Evolutionary conservation across 2,113 vertebrate species (phyloP).

Genomic region (Capricornis sumatraensis): DNA sequence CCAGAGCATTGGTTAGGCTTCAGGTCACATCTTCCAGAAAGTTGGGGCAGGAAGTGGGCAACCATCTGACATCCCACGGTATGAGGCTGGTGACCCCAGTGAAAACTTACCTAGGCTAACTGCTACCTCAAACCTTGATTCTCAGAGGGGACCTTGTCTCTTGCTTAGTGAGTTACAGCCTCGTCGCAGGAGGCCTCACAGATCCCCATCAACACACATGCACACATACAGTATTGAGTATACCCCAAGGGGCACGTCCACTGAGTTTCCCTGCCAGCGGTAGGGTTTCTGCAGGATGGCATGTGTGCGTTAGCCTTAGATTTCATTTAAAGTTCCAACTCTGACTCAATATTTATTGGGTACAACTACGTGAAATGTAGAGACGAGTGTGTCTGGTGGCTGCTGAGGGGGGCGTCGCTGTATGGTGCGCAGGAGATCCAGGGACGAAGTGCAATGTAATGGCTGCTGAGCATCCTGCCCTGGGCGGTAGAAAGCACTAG

Average conservation of each 20-base stretch:
- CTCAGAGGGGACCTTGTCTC: neutral
- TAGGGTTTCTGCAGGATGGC: neutral
- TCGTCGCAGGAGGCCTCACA: neutral
- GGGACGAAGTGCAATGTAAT: accelerated
- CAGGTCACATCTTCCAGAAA: neutral
- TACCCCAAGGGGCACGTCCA: accelerated
- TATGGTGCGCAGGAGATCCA: neutral
- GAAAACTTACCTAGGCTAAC: neutral
- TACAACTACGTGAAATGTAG: neutral
- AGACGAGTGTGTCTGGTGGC: neutral
- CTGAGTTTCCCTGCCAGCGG: neutral
- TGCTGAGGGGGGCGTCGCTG: accelerated
- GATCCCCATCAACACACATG: neutral
- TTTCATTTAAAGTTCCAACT: neutral
- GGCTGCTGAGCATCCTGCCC: neutral
- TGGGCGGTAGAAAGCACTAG: accelerated
- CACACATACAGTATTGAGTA: no score
- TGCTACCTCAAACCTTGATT: neutral
- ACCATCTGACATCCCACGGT: neutral
- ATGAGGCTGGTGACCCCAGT: neutral
- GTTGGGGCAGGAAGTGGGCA: neutral
- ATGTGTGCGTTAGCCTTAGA: neutral
- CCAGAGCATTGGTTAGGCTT: neutral
- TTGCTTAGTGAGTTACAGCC: neutral
- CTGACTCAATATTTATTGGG: neutral